Evolutionary conservation across 2,797 vertebrate genomes (phyloP).

Genomic region (Sitta carolinensis): DNA sequence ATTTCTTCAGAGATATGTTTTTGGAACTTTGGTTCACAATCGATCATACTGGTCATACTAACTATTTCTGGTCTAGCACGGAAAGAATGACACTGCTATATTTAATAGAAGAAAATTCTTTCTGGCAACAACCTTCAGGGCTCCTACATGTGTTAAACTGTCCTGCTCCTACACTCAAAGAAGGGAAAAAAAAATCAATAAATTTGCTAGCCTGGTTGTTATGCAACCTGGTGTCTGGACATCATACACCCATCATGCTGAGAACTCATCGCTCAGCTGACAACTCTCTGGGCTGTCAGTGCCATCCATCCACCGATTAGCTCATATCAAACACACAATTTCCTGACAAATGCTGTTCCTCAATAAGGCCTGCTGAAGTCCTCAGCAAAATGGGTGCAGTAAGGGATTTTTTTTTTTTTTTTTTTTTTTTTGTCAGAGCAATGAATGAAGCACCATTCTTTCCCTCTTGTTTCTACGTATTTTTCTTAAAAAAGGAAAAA

Average conservation of each 20-base stretch:
- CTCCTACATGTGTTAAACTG: background rate
- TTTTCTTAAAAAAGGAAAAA: background rate
- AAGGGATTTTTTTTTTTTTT: background rate
- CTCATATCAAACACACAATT: conserved; percentile 11
- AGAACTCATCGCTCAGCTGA: conserved; percentile 36
- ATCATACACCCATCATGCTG: conserved; percentile 28
- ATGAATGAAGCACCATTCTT: background rate
- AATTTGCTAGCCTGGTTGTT: conserved; percentile 42
- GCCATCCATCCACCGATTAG: conserved; percentile 38
- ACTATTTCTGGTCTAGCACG: background rate
- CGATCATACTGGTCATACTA: background rate
- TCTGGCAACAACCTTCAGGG: background rate
- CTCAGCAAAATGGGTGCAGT: conserved; percentile 35
- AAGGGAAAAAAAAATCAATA: background rate
- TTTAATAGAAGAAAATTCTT: background rate
- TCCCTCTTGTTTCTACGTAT: background rate
- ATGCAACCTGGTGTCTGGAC: conserved; percentile 37
- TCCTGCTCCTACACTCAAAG: background rate
- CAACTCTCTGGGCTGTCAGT: conserved; percentile 12
- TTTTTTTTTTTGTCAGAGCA: background rate
- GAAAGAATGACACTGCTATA: background rate
- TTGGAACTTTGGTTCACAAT: background rate
- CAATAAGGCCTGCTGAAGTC: background rate
- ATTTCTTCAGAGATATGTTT: background rate
- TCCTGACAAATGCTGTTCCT: conserved; percentile 51